phyloP scores from a whole-genome alignment of 2,797 vertebrate genomes.

The Holocentrus rufus region DNA sequence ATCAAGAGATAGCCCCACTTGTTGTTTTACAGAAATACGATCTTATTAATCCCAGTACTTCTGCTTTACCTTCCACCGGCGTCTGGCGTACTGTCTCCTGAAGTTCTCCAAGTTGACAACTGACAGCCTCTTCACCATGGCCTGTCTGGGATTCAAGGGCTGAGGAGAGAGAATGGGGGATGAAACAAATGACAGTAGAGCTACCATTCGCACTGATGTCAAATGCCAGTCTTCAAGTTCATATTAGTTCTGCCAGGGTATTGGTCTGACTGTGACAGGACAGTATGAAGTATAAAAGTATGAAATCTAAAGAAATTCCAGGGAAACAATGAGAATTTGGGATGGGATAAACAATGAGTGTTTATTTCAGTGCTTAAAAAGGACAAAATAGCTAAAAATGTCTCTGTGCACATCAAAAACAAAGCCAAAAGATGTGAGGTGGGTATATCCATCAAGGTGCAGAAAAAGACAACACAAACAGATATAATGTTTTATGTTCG shows the following conservation, averaged over 20 bases:
- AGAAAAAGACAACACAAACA: conserved; percentile 12
- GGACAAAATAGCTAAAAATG: conserved; percentile 31
- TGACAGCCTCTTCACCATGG: conserved; percentile 91
- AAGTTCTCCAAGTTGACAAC: conserved; percentile 96
- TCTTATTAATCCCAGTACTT: not conserved
- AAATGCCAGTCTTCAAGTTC: not conserved
- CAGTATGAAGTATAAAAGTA: not conserved
- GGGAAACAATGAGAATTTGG: conserved; percentile 3
- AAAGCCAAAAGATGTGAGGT: not conserved
- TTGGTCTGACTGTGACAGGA: not conserved
- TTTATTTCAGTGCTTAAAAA: conserved; percentile 61
- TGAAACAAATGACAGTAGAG: conserved; percentile 21
- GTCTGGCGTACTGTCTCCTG: conserved; percentile 89
- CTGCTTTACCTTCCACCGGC: conserved; percentile 91
- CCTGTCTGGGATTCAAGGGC: conserved; percentile 89
- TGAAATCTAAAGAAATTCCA: not conserved
- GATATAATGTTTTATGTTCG: not conserved
- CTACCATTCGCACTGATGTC: not conserved
- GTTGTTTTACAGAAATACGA: not conserved
- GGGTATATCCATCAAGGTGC: not conserved
- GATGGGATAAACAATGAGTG: not conserved
- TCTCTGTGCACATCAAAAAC: conserved; percentile 18
- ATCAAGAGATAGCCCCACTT: not conserved
- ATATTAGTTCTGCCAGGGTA: not conserved
- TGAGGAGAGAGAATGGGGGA: conserved; percentile 76